These are phyloP conservation scores for Lepidurus couesii DNA, from an alignment of 1,140 invertebrate species.

Conservation along the genomic window DNA sequence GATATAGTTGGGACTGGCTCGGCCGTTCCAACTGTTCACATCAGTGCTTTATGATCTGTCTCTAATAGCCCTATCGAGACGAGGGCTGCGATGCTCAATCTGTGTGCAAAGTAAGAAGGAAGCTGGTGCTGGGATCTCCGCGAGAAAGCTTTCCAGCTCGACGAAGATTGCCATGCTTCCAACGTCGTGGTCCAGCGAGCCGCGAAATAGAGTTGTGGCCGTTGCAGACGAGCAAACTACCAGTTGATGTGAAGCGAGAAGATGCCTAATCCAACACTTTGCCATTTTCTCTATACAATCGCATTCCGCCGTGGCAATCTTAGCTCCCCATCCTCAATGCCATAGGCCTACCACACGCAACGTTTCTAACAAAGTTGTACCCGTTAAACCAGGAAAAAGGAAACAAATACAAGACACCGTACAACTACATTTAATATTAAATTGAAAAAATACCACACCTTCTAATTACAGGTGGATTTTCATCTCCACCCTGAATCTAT, in stretches of 20 bases:
- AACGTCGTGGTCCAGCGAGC: conserved; percentile 16
- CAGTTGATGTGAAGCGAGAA: conserved; percentile 21
- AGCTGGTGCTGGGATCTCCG: conserved; percentile 4
- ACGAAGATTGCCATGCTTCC: conserved; percentile 12
- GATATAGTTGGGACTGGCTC: neutral
- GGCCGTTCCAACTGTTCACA: neutral
- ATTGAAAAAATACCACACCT: neutral
- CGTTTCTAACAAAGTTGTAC: no score
- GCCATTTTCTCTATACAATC: neutral
- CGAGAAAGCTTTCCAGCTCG: conserved; percentile 12
- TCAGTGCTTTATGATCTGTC: neutral
- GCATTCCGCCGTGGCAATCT: neutral
- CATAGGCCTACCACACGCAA: conserved; percentile 9
- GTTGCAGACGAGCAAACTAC: conserved; percentile 18
- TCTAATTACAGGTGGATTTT: neutral
- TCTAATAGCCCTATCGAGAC: neutral
- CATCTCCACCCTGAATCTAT: neutral
- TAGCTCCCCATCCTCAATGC: neutral
- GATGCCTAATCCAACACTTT: conserved; percentile 10
- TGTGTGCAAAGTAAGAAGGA: conserved; percentile 17
- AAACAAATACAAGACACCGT: neutral
- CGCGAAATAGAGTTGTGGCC: conserved; percentile 20
- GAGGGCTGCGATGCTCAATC: neutral
- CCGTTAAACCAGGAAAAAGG: no score
- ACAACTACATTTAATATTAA: neutral